Conservation (phyloP, 92 coral and sea anemone genomes). For the Heliopora coerulea region DNA sequence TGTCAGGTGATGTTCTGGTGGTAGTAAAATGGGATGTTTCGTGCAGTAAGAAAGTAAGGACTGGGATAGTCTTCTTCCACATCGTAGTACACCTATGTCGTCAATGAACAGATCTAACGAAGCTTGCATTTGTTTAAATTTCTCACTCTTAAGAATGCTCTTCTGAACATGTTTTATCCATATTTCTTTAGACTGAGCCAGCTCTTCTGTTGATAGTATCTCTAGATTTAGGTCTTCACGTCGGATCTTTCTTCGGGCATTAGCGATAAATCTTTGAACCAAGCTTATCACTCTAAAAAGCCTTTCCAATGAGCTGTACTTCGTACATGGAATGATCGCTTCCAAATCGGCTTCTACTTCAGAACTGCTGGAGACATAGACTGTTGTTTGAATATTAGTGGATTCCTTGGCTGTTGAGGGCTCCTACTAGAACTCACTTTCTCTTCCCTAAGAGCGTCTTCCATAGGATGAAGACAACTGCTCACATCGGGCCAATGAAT, state of each 20-base stretch:
- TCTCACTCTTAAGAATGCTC: not conserved
- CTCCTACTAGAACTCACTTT: not conserved
- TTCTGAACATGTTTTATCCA: constrained; percentile 27
- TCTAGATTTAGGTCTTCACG: not conserved
- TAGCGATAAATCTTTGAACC: constrained; percentile 11
- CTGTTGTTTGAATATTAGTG: not conserved
- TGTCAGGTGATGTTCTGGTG: constrained; percentile 34
- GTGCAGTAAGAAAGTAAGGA: constrained; percentile 13
- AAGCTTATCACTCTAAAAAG: constrained; percentile 30
- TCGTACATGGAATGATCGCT: not conserved
- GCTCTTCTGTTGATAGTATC: constrained; percentile 1
- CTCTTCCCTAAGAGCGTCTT: constrained; percentile 28
- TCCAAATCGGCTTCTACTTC: not conserved
- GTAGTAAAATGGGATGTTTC: constrained; percentile 51
- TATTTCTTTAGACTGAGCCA: constrained; percentile 8
- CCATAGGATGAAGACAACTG: not conserved
- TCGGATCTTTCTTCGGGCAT: not conserved
- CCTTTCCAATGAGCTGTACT: constrained; percentile 27
- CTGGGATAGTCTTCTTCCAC: constrained; percentile 42
- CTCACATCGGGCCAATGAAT: not conserved
- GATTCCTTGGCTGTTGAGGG: too few species aligned
- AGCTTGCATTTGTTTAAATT: constrained; percentile 17
- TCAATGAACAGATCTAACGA: constrained; percentile 41
- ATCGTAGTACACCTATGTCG: constrained; percentile 27
- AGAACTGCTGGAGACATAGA: not conserved